Evolutionary conservation across 2,797 vertebrate species (phyloP).

Genomic region (Meda fulgida): DNA sequence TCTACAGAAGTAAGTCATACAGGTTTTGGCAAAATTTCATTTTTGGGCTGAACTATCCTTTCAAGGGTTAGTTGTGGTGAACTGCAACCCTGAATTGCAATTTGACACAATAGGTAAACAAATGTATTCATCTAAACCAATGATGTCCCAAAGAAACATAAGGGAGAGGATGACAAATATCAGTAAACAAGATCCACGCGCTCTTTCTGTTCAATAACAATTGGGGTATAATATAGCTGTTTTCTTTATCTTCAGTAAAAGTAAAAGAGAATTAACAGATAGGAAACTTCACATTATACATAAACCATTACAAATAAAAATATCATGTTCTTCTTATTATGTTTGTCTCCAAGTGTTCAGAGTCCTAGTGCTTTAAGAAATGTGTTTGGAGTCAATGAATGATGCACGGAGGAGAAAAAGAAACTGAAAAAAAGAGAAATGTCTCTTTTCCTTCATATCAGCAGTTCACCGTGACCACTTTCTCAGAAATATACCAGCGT

Average conservation of each 20-base stretch:
- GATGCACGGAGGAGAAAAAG: slow-evolving; percentile 77
- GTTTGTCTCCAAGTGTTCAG: slow-evolving; percentile 85
- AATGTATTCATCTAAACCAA: slow-evolving; percentile 60
- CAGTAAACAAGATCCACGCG: slow-evolving; percentile 80
- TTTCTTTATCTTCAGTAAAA: slow-evolving; percentile 68
- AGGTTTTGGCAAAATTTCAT: background rate
- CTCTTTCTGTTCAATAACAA: slow-evolving; percentile 86
- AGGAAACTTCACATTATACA: slow-evolving; percentile 96
- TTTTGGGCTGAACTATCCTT: slow-evolving; percentile 3
- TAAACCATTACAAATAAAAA: slow-evolving; percentile 89
- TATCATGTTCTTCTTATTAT: slow-evolving; percentile 82
- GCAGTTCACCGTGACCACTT: slow-evolving; percentile 81
- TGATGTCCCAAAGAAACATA: slow-evolving; percentile 70
- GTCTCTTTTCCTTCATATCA: slow-evolving; percentile 66
- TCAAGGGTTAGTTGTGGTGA: background rate
- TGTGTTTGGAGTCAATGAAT: slow-evolving; percentile 85
- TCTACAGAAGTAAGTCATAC: slow-evolving; percentile 1
- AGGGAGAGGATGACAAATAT: slow-evolving; percentile 65
- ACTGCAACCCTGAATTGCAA: slow-evolving; percentile 16
- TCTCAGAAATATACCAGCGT: slow-evolving; percentile 75
- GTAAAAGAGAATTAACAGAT: slow-evolving; percentile 56
- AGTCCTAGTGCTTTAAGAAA: slow-evolving; percentile 95
- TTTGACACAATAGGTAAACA: slow-evolving; percentile 3
- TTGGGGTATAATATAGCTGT: slow-evolving; percentile 76
- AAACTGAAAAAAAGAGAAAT: slow-evolving; percentile 70